Evolutionary conservation across 2,888 invertebrate species (phyloP).

Genomic region (Caenorhabditis sinica): DNA sequence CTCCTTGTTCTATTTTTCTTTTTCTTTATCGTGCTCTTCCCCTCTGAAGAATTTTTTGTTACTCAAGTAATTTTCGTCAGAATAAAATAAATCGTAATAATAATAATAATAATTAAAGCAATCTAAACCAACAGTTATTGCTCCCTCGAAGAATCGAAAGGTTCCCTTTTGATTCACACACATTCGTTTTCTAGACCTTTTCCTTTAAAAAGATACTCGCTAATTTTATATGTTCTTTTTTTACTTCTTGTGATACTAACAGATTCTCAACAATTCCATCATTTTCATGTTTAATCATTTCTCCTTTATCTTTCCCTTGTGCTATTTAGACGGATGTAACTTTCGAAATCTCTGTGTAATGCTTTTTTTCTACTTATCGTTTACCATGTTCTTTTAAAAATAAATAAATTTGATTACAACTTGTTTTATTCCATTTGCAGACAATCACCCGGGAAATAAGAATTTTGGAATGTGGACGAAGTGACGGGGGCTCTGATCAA

Average conservation of each 20-base stretch:
- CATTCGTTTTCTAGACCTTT: neutral
- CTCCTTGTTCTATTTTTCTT: neutral
- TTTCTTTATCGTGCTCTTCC: constrained; percentile 1
- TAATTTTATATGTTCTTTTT: neutral
- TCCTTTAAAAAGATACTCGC: neutral
- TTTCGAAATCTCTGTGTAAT: constrained; percentile 12
- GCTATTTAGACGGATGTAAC: constrained; percentile 15
- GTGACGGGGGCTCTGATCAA: neutral
- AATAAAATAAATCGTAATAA: constrained; percentile 31
- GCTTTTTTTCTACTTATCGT: neutral
- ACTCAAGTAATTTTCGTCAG: constrained; percentile 32
- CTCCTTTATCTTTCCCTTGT: neutral
- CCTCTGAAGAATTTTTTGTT: constrained; percentile 16
- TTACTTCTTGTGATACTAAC: neutral
- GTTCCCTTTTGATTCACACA: neutral
- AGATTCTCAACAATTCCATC: neutral
- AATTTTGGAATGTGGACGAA: constrained; percentile 37
- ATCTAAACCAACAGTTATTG: neutral
- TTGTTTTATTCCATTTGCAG: constrained; percentile 15
- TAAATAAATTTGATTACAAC: neutral
- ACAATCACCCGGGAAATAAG: constrained; percentile 17
- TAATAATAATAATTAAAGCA: neutral
- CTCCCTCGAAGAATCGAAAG: neutral
- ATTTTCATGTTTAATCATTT: constrained; percentile 7
- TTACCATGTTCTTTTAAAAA: neutral